Evolutionary conservation across 2,113 vertebrate genomes (phyloP), one percentile per base, ranked within the genome.

Genomic region (Barnardius zonarius): DNA sequence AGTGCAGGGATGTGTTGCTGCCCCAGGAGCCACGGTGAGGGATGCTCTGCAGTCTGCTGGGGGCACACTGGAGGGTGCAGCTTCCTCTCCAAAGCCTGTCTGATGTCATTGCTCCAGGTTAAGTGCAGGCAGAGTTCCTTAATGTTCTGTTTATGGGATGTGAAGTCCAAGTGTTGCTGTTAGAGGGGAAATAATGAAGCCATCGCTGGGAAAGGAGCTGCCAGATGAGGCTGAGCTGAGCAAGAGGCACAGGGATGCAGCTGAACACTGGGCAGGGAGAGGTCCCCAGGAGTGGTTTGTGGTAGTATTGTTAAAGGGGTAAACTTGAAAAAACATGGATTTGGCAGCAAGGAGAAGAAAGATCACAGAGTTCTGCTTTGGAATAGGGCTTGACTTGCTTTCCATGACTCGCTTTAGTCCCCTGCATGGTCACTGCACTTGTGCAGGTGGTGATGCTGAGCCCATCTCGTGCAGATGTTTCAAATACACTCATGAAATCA

Each of bases 371-470:
- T 33, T 27, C 78, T 85, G 48, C 67, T 79, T 17, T 69, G 75
- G 20, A 59, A 24, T 17, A 24, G 61, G 55, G 18, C 18, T 51
- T 24, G 35, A 15, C 43, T 52, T 0, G 0, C 16, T 49, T 68
- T 6, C 13, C 31, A 59, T 22, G 43, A 11, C 68, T 63, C 27
- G 5, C 41, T 74, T 62, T 39, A 46, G 49, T 41, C 31, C n/a
- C 14, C 25, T 33, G 31, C 1, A 2, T 27, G 72, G 54, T 76
- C 14, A 2, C 37, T 7, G 31, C 5, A 1, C 8, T 43, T 52
- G 63, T 22, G 55, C 52, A 66, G 69, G 69, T 79, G 57, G 2
- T 75, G 80, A 30, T 44, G 49, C 5, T 15, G 27, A 83, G 48
- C 41, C 78, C 33, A 2, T 48, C n/a, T 48, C 86, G 73, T 41